These are phyloP conservation scores for Oreohelix idahoensis DNA, from an alignment of 1,140 invertebrate species.

Conservation along the genomic window DNA sequence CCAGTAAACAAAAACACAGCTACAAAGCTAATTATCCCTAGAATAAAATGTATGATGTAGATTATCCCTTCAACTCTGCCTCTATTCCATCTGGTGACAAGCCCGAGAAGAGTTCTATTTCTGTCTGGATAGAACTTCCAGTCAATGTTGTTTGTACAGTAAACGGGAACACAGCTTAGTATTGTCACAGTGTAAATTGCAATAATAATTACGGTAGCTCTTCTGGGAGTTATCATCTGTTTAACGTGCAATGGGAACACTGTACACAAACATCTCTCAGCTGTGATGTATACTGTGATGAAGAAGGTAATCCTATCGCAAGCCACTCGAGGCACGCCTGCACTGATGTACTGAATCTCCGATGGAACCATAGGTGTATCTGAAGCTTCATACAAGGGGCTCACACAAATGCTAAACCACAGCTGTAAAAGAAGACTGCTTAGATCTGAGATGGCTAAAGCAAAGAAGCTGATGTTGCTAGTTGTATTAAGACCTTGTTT, in stretches of 20 bases:
- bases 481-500: slow-evolving; percentile 1
- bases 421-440: not conserved
- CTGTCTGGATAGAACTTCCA: slow-evolving; percentile 11
- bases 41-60: not conserved
- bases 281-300: too few species aligned
- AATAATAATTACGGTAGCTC: too few species aligned
- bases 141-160: not conserved
- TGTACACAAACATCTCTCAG: too few species aligned
- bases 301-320: not conserved
- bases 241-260: too few species aligned
- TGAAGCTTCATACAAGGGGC: not conserved
- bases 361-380: not conserved
- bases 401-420: slow-evolving; percentile 1
- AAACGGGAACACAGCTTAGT: not conserved
- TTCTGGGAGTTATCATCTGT: too few species aligned
- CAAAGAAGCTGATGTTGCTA: slow-evolving; percentile 1
- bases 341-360: not conserved
- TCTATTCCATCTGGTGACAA: not conserved
- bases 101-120: too few species aligned
- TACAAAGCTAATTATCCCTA: not conserved
- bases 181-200: too few species aligned
- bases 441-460: slow-evolving; percentile 10
- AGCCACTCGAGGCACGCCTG: not conserved
- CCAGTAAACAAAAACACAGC: too few species aligned
- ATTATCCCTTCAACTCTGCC: not conserved